Conservation (phyloP, 2,888 invertebrate genomes). For the Tachina fera region DNA sequence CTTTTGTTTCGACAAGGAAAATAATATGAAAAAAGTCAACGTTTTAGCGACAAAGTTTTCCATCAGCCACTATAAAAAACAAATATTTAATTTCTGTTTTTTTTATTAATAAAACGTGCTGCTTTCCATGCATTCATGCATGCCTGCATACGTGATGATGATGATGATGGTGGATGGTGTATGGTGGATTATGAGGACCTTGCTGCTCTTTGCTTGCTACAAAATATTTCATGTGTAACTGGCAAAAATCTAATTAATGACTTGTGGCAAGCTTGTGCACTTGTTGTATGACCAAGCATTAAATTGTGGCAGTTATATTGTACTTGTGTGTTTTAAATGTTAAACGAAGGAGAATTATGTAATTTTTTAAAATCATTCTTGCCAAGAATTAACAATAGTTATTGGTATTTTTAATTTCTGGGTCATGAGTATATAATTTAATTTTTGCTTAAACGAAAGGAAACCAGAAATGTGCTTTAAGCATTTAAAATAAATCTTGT, state of each 20-base stretch:
- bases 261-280: slow-evolving; percentile 51
- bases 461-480: slow-evolving; percentile 56
- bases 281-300: slow-evolving; percentile 56
- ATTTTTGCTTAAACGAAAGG: slow-evolving; percentile 37
- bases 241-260: slow-evolving; percentile 70
- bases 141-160: slow-evolving; percentile 50
- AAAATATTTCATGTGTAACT: slow-evolving; percentile 54
- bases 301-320: slow-evolving; percentile 51
- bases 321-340: not conserved
- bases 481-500: slow-evolving; percentile 51
- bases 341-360: not conserved
- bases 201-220: not conserved
- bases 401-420: slow-evolving; percentile 52
- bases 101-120: slow-evolving; percentile 65
- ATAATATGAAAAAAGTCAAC: slow-evolving; percentile 6
- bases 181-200: too few relatives aligned
- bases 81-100: slow-evolving; percentile 50
- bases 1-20: slow-evolving; percentile 8
- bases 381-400: slow-evolving; percentile 39
- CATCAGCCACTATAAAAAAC: slow-evolving; percentile 28
- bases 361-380: slow-evolving; percentile 9
- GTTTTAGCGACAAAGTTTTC: slow-evolving; percentile 36
- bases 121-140: slow-evolving; percentile 55
- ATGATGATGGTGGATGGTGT: slow-evolving; percentile 12
- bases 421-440: slow-evolving; percentile 61